Base-by-base conservation (phyloP, 2,113 vertebrate species). In the Columba janthina region DNA sequence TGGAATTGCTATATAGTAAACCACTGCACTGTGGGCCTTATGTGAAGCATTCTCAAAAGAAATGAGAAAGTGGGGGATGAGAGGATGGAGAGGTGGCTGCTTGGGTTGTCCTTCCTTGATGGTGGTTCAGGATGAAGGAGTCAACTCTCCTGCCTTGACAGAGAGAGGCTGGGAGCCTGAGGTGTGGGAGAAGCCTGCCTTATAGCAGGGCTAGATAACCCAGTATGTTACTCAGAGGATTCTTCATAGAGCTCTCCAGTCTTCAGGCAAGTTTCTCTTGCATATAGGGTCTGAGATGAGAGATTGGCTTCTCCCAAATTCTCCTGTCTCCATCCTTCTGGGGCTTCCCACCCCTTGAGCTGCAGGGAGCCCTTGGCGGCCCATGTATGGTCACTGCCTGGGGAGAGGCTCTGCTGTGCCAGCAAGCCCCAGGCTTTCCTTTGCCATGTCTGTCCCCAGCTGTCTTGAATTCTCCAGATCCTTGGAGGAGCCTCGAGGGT, bases 401-500 rank as follows among this genome's bases (percentile, higher is more conserved):
- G 69, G 88, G 73, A 64, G 28, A 78, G 65, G 65, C 65, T 92
- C 54, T 71, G 66, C 84, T 70, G 57, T 7, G 13, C 62, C 34
- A 86, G 78, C 65, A 80, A 92, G 83, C 80, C 58, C 44, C n/a
- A 44, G 77, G 62, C 75, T 66, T 86, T 82, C 70, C 92, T 77
- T 83, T 83, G 85, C 87, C 80, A 46, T 2, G 19, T 89, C 66
- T 92, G 4, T 81, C 88, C 81, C 79, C 97, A 97, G 97, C 97
- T 97, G 97, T 94, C 96, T 88, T 67, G 74, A 95, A 97, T 97
- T 97, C 96, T 89, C 95, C 62, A 89, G 89, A 95, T 96, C 96
- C 73, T 94, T 64, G 48, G 76, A 90, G 79, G 57, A 91, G 60
- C 90, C 93, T 94, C 73, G 3, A 96, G 88, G 84, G 73, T 42